Percentiles rank a stretch among this genome's conserved stretches.
phyloP scores from a whole-genome alignment of 2,797 vertebrate species.

The Myotis daubentonii region DNA sequence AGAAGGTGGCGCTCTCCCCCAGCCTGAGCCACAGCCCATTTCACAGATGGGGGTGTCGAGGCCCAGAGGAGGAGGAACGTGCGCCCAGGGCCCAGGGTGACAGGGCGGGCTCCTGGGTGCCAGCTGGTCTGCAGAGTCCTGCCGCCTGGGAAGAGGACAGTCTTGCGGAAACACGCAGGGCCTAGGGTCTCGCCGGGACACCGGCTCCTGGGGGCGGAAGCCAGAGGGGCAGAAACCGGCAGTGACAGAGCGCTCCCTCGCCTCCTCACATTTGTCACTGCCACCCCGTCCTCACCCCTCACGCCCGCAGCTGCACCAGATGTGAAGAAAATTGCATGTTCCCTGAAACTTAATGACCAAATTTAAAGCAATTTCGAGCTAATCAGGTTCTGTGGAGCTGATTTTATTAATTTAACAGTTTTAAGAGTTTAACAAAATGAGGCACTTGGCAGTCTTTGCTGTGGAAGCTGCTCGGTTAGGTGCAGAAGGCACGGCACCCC shows the following conservation, averaged over 20 bases:
- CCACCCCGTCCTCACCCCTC: background rate
- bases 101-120: background rate
- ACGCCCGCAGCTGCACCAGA: slow-evolving; percentile 73
- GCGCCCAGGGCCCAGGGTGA: background rate
- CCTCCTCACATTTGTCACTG: background rate
- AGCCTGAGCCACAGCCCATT: background rate
- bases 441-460: slow-evolving; percentile 63
- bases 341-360: slow-evolving; percentile 79
- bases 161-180: background rate
- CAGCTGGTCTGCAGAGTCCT: background rate
- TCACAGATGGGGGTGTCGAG: background rate
- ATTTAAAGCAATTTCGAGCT: slow-evolving; percentile 79
- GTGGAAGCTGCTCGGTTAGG: slow-evolving; percentile 29
- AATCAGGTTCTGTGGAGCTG: slow-evolving; percentile 77
- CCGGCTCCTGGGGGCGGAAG: background rate
- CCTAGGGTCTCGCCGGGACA: background rate
- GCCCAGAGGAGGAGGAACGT: background rate
- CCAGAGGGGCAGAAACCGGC: background rate
- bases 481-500: background rate
- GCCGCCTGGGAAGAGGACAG: too few species aligned
- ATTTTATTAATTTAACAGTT: slow-evolving; percentile 81
- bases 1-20: background rate
- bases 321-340: slow-evolving; percentile 77
- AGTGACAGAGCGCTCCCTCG: background rate
- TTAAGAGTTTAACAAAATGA: slow-evolving; percentile 67